Evolutionary conservation across 2,888 invertebrate species (phyloP).

Genomic region (Scaptomyza flava): DNA sequence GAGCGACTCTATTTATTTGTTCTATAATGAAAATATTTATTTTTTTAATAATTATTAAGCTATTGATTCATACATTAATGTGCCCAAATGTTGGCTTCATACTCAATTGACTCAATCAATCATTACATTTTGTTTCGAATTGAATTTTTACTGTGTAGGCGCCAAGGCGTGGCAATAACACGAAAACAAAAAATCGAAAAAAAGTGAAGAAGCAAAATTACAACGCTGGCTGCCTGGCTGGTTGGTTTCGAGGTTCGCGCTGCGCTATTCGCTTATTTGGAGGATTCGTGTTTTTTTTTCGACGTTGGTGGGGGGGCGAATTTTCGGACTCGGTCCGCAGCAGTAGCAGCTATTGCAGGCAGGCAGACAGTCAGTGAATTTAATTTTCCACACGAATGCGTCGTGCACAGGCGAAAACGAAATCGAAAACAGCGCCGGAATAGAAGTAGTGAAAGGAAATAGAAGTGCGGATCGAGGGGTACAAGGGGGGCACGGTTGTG

Average conservation of each 20-base stretch:
- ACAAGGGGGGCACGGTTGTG: not conserved
- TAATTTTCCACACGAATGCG: conserved; percentile 77
- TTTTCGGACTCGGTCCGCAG: conserved; percentile 16
- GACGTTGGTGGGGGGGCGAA: not conserved
- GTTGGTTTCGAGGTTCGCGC: conserved; percentile 1
- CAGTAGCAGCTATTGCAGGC: conserved; percentile 21
- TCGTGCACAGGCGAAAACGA: conserved; percentile 51
- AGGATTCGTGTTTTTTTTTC: conserved; percentile 4
- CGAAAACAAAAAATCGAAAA: not conserved
- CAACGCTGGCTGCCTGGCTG: not conserved
- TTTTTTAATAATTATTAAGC: too few species aligned
- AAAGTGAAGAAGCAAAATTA: not conserved
- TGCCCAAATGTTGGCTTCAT: not conserved
- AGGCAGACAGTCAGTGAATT: conserved; percentile 63
- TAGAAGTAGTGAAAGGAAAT: conserved; percentile 3
- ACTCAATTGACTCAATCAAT: not conserved
- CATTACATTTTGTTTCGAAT: not conserved
- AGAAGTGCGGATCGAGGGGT: not conserved
- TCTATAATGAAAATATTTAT: too few species aligned
- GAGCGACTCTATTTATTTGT: too few species aligned
- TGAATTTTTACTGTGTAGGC: conserved; percentile 8
- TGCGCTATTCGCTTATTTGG: not conserved
- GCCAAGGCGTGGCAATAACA: conserved; percentile 7
- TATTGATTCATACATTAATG: not conserved
- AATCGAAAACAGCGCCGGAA: conserved; percentile 47